These are phyloP conservation scores for Microtus pennsylvanicus DNA, from an alignment of 2,113 vertebrate genomes.

Conservation along the genomic window DNA sequence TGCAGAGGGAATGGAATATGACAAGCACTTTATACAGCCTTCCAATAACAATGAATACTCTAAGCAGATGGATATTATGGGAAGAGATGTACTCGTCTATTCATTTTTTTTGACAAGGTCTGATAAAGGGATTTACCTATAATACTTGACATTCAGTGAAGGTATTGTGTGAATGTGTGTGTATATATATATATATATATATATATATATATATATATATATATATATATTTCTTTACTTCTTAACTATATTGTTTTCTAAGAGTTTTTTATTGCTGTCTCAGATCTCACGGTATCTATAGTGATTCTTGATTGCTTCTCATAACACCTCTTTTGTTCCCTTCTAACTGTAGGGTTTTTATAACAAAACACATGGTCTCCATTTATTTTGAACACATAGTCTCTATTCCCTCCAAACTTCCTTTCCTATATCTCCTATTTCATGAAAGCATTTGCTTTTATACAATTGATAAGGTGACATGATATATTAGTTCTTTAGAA, in stretches of 20 bases:
- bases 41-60: constrained; percentile 3
- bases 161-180: background rate
- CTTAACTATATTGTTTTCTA: background rate
- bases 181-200: background rate
- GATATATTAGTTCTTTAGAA: background rate
- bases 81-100: background rate
- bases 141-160: constrained; percentile 13
- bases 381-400: background rate
- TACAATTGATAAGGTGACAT: background rate
- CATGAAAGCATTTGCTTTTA: background rate
- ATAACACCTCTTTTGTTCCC: background rate
- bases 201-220: background rate
- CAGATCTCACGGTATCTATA: background rate
- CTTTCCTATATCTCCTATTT: background rate
- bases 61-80: constrained; percentile 9
- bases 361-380: background rate
- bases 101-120: constrained; percentile 7
- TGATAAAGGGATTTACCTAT: background rate
- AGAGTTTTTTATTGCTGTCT: background rate
- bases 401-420: background rate
- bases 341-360: background rate
- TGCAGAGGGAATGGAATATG: background rate
- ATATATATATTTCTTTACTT: background rate
- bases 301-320: background rate
- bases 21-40: background rate